Evolutionary conservation across 1,140 invertebrate genomes (phyloP), one percentile per base, ranked within the genome.

Genomic region (Trichonephila inaurata): DNA sequence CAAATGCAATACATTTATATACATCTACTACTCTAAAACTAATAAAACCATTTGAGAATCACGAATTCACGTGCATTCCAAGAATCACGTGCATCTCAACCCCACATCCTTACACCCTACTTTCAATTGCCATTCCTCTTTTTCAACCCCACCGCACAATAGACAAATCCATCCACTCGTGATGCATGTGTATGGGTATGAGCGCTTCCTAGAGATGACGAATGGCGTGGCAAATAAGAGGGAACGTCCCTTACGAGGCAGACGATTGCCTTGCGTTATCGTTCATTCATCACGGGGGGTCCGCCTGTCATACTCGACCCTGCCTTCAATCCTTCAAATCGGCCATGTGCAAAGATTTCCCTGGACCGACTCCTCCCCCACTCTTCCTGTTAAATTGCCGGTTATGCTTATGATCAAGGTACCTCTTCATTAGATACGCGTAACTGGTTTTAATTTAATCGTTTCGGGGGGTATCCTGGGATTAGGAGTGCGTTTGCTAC

Each of bases 121-220:
- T 58, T 58, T 2, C 51, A 60, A 14, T 21, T 21, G 12, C 51
- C 82, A 83, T 58, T 8, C 24, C 44, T 83, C 28, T 21, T 60
- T 83, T 28, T 58, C 16, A 44, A 58, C 19, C 21, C 24, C 7
- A 44, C 33, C 64, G 21, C 62, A 40, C 87, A 61, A 72, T 64
- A 40, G 33, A 21, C 64, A 44, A 40, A 66, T 89, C 24, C 87
- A 72, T 89, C 44, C 61, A 33, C 62, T 62, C 28, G 60, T 24
- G 61, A 96, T 96, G 64, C 19, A 21, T 19, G 16, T 88, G 40
- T 44, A 28, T 51, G 87, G 33, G 87, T 51, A 64, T 64, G 69
- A 58, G 19, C n/a, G 12, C 87, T 24, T 89, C 40, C 21, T 2
- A 19, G 58, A 21, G 72, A 90, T 90, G 89, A 90, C 44, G 89